These are phyloP conservation scores for Pyralis farinalis DNA, from an alignment of 2,888 invertebrate species.

Conservation along the genomic window DNA sequence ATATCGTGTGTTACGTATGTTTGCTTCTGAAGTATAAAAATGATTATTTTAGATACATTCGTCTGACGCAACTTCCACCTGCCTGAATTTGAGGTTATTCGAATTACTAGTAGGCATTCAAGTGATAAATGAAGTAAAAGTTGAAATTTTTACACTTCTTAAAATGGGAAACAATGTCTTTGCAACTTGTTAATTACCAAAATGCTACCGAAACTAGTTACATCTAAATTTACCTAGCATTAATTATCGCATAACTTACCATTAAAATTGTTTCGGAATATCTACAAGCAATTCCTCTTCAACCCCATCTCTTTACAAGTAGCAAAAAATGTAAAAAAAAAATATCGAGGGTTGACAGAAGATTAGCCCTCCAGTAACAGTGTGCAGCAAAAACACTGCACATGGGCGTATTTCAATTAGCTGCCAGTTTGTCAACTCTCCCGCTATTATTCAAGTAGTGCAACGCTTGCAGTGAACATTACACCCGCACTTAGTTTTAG, in stretches of 20 bases:
- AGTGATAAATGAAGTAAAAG: no score
- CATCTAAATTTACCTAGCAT: not conserved
- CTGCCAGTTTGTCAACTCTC: slow-evolving; percentile 77
- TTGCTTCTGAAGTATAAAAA: no score
- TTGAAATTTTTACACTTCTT: no score
- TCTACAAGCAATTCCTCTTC: slow-evolving; percentile 41
- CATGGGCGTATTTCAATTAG: slow-evolving; percentile 79
- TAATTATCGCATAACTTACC: slow-evolving; percentile 23
- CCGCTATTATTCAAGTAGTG: slow-evolving; percentile 35
- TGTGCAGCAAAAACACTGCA: slow-evolving; percentile 66
- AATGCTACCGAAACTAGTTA: no score
- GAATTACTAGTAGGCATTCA: no score
- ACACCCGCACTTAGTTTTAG: no score
- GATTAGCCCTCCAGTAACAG: slow-evolving; percentile 67
- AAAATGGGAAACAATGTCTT: no score
- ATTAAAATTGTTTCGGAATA: slow-evolving; percentile 42
- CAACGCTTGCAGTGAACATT: not conserved
- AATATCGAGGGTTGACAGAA: slow-evolving; percentile 47
- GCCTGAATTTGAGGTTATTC: no score
- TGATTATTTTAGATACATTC: no score
- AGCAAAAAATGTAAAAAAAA: slow-evolving; percentile 43
- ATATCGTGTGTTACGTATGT: no score
- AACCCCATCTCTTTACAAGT: slow-evolving; percentile 52
- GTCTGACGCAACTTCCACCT: no score
- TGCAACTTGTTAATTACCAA: no score